Conservation (phyloP, 2,888 invertebrate genomes). For the Carpatolechia fugitivella region DNA sequence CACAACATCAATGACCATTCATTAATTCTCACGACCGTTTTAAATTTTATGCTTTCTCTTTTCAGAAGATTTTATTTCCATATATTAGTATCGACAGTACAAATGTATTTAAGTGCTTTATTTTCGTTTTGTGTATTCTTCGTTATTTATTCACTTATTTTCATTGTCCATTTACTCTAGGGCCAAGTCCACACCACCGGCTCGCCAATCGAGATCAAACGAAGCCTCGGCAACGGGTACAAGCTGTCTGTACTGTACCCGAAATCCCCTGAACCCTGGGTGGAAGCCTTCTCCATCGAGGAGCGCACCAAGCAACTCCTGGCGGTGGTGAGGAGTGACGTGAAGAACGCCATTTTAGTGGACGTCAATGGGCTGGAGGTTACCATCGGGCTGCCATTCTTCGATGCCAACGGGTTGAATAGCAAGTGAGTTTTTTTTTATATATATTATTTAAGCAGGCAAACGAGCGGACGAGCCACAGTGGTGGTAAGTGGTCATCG, state of each 20-base stretch:
- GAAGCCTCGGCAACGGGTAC: slow-evolving; percentile 78
- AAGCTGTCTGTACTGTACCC: slow-evolving; percentile 69
- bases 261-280: slow-evolving; percentile 19
- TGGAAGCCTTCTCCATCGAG: slow-evolving; percentile 31
- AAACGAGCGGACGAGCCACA: neutral
- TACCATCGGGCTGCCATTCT: slow-evolving; percentile 73
- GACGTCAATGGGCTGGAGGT: slow-evolving; percentile 60
- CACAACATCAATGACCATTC: no score
- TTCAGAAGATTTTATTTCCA: no score
- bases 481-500: no score
- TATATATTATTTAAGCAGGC: neutral
- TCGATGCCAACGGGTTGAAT: slow-evolving; percentile 65
- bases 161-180: slow-evolving; percentile 30
- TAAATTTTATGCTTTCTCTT: no score
- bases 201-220: slow-evolving; percentile 77
- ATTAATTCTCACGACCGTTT: no score
- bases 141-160: no score
- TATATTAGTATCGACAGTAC: no score
- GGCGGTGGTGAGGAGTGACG: slow-evolving; percentile 53
- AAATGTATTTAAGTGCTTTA: no score
- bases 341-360: slow-evolving; percentile 64
- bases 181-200: slow-evolving; percentile 80
- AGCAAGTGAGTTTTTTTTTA: slow-evolving; percentile 65
- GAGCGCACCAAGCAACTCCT: slow-evolving; percentile 62
- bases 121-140: no score